Conservation (phyloP, 2,797 vertebrate genomes). For the Acrocephalus scirpaceus region DNA sequence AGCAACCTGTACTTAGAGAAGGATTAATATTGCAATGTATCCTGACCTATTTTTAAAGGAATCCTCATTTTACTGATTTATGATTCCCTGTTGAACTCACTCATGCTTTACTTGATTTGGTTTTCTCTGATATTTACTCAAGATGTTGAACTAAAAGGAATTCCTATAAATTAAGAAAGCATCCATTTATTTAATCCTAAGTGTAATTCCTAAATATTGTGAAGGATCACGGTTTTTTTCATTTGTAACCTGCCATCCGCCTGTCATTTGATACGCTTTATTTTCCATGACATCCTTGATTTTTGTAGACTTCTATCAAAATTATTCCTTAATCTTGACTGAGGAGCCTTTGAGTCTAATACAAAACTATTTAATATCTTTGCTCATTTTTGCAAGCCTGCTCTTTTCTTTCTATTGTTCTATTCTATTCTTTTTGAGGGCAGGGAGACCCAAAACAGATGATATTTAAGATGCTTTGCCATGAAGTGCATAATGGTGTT, state of each 20-base stretch:
- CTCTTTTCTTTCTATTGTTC: background rate
- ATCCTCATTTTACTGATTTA: conserved; percentile 26
- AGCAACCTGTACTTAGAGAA: background rate
- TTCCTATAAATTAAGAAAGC: background rate
- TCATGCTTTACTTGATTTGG: background rate
- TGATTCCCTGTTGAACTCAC: background rate
- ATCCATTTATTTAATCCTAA: background rate
- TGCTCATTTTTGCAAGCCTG: background rate
- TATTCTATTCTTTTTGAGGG: background rate
- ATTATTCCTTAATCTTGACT: background rate
- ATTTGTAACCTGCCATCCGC: background rate
- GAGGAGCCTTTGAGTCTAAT: background rate
- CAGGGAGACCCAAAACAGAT: background rate
- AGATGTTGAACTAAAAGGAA: background rate
- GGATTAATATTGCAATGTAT: conserved; percentile 38
- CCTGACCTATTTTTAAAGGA: conserved; percentile 54
- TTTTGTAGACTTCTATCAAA: background rate
- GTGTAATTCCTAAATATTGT: background rate
- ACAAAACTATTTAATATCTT: background rate
- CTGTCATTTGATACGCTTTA: background rate
- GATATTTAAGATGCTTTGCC: background rate
- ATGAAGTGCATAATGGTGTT: background rate
- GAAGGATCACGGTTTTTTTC: background rate
- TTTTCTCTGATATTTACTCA: background rate
- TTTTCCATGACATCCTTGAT: background rate